These are phyloP conservation scores for Cheirogaleus major DNA, from an alignment of 2,797 vertebrate genomes.

Conservation along the genomic window DNA sequence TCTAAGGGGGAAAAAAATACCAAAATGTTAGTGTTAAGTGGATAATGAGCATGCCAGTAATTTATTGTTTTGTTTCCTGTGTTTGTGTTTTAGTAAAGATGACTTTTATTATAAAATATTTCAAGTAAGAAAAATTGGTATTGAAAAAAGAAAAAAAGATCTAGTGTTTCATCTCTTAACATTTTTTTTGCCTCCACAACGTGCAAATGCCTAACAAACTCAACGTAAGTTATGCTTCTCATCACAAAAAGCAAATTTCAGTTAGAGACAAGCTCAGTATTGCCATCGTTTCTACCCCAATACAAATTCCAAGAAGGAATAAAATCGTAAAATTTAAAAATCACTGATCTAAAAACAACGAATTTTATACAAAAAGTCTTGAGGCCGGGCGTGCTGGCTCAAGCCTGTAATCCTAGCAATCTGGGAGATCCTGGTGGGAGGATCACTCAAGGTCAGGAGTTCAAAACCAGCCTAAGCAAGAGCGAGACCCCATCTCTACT, in stretches of 20 bases:
- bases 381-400: no score
- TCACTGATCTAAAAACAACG: neutral
- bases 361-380: slow-evolving; percentile 1
- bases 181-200: neutral
- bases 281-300: neutral
- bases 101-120: neutral
- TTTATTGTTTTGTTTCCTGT: neutral
- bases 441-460: no score
- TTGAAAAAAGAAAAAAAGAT: neutral
- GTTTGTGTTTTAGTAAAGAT: neutral
- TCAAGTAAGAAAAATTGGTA: neutral
- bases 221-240: neutral
- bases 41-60: neutral
- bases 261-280: neutral
- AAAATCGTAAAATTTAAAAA: neutral
- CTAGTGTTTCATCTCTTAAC: neutral
- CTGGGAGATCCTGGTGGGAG: no score
- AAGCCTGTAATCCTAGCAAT: no score
- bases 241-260: slow-evolving; percentile 18
- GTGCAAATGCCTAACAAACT: neutral
- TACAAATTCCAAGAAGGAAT: neutral
- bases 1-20: neutral
- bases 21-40: neutral
- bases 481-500: no score
- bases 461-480: no score